A percentile compares a stretch with the other conserved stretches of the same genome.
Evolutionary conservation across 2,888 invertebrate genomes (phyloP).

Genomic region (Tyria jacobaeae): DNA sequence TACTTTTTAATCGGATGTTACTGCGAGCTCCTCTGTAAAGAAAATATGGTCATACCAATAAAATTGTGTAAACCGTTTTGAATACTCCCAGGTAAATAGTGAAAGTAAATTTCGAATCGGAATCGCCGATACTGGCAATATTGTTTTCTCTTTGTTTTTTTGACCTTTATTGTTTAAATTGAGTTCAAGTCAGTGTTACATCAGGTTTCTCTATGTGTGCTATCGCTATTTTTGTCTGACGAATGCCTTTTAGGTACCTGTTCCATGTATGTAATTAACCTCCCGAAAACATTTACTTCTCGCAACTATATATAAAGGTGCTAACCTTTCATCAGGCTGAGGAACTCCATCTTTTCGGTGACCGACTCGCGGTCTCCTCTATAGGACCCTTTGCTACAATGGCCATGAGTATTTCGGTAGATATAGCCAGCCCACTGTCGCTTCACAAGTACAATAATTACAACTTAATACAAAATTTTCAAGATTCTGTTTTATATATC

Average conservation of each 20-base stretch:
- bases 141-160: constrained; percentile 56
- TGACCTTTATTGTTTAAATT: constrained; percentile 30
- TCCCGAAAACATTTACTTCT: no score
- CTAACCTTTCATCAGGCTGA: no score
- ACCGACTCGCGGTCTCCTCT: no score
- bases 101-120: constrained; percentile 63
- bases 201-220: constrained; percentile 9
- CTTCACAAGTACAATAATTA: no score
- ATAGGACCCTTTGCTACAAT: no score
- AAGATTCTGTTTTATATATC: not conserved
- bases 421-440: no score
- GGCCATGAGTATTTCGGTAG: no score
- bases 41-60: constrained; percentile 49
- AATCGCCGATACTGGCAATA: constrained; percentile 47
- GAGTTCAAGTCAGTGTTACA: constrained; percentile 39
- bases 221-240: not conserved
- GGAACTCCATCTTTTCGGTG: no score
- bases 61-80: constrained; percentile 55
- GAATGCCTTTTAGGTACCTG: not conserved
- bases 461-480: no score
- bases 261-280: no score
- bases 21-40: constrained; percentile 35
- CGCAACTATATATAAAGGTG: no score
- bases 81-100: constrained; percentile 55
- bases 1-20: constrained; percentile 41